Base-by-base conservation (phyloP, 2,888 invertebrate species). In the Cephus runcator region DNA sequence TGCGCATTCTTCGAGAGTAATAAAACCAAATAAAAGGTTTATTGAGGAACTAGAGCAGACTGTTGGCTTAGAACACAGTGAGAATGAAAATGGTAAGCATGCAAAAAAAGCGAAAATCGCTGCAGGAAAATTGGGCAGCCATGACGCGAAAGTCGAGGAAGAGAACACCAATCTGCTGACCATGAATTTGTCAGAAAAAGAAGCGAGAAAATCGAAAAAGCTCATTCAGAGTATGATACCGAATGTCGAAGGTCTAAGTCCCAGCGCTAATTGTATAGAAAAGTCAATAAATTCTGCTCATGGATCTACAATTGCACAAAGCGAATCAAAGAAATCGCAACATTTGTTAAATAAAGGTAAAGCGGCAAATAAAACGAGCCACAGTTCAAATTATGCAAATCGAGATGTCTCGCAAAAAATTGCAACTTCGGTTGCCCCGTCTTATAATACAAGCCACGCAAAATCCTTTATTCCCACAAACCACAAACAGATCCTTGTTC, bases 11-110 rank as follows among this genome's bases (percentile, higher is more conserved):
- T 97, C 97, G 9, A 93, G 97, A 83, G 96, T 97, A 73, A 97
- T 97, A 77, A 97, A 96, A 90, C 97, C 97, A 69, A 97, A 97
- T 88, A 97, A 97, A 92, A 94, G 96, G 83, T 96, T 97, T 87
- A 94, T 96, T 77, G 96, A 96, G 88, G 94, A 94, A 80, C 94
- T 94, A 81, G 94, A 94, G 87, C 92, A 91, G 73, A 81, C 88
- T 82, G 79, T 90, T 80, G 81, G 87, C 80, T 85, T 91, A 77
- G 89, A 91, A 33, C 85, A 87, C 77, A 83, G 86, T 34, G 89
- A 90, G 69, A 87, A 85, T 79, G 88, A 90, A 11, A 75, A 76
- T 1, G 77, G 75, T 12, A 86, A 86, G 79, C 84, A 88, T 35
- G 82, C 86, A 23, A 90, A 91, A 79, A 90, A 88, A 77, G 85